A percentile compares a stretch with the other conserved stretches of the same genome.
phyloP scores from a whole-genome alignment of 2,888 invertebrate species.

The Sarcophaga caerulescens region DNA sequence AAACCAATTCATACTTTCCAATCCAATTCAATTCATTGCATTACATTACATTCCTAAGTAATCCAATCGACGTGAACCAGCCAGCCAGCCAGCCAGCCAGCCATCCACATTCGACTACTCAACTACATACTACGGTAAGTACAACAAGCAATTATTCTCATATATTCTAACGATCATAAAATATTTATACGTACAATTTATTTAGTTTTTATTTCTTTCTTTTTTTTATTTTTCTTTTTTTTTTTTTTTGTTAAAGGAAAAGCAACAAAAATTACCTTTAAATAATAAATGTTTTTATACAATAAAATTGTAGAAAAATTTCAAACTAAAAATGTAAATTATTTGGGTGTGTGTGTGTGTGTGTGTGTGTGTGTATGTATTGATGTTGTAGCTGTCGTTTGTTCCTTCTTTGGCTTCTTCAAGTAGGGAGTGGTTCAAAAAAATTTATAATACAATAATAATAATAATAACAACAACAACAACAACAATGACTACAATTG shows the following conservation, averaged over 20 bases:
- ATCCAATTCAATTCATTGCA: too few species aligned
- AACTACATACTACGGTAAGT: too few species aligned
- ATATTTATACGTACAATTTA: constrained; percentile 28
- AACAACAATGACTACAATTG: background rate
- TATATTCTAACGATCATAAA: constrained; percentile 44
- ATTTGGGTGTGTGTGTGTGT: background rate
- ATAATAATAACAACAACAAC: constrained; percentile 37
- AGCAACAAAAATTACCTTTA: background rate
- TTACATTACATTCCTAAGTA: too few species aligned
- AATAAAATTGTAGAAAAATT: constrained; percentile 60
- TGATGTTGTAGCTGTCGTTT: background rate
- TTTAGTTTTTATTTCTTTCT: too few species aligned
- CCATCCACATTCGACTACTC: too few species aligned
- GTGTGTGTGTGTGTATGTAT: background rate
- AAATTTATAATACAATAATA: constrained; percentile 58
- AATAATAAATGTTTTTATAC: background rate
- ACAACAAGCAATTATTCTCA: too few species aligned
- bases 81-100: too few species aligned
- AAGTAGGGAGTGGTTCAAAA: constrained; percentile 70
- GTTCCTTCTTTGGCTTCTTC: constrained; percentile 36
- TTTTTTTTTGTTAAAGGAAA: background rate
- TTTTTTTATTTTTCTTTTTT: too few species aligned
- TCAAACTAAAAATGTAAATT: constrained; percentile 66
- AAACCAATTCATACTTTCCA: too few species aligned
- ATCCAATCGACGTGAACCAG: too few species aligned